Evolutionary conservation across 2,888 invertebrate species (phyloP), one percentile per base, ranked within the genome.

Genomic region (Nowickia ferox): DNA sequence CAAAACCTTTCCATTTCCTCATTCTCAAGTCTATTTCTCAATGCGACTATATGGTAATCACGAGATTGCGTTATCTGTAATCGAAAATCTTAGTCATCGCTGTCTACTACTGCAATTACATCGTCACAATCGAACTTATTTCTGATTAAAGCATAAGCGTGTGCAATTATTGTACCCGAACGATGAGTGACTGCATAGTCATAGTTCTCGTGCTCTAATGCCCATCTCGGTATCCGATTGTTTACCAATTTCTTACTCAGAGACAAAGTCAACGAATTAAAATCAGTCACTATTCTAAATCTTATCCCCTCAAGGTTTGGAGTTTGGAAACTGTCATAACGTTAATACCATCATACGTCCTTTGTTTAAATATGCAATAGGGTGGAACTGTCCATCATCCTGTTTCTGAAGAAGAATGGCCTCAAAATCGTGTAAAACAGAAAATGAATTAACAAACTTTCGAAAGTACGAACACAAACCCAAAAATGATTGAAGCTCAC

Each of bases 401-500:
- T 30, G 30, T 30, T 30, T 30, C 30, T 30, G 30, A 30, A 30
- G 30, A 30, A 30, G 2, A 4, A 30, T 30, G 2, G 30, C 2
- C 30, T 4, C 30, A 30, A 30, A 30, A 30, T 4, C 4, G 4
- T 30, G 2, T 30, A 30, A 30, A 30, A 30, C 30, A 0, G 30
- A 30, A 0, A 30, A 30, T 6, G 30, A 30, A 5, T 30, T 30
- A 30, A 30, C 0, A 30, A 30, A 30, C 6, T 6, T 30, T 30
- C 30, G 30, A 5, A 30, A 30, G 5, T 30, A 6, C 30, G 30
- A 30, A 71, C 53, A 53, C 6, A 53, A 53, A 9, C 55, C 55
- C 11, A 55, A 17, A 55, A 55, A 55, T 19, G n/a, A 55, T 11
- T 55, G 55, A 55, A 55, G 17, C 19, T 55, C 55, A 19, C 55